Conservation (phyloP, 2,113 vertebrate genomes). For the Oncorhynchus masou region DNA sequence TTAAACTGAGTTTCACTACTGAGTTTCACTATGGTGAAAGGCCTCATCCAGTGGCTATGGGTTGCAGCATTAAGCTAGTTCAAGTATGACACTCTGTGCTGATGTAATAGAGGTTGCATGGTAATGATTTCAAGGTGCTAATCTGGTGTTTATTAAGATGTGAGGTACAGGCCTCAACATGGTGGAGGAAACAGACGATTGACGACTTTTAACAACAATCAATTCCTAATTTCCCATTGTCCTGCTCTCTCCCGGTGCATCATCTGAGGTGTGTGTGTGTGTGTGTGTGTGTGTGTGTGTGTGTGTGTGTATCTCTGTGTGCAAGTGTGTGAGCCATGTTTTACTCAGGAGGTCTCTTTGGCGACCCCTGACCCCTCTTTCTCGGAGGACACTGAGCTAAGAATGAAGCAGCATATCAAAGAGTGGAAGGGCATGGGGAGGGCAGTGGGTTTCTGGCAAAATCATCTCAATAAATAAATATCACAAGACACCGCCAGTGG, state of each 20-base stretch:
- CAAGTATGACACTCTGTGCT: conserved; percentile 11
- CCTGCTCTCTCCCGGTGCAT: conserved; percentile 40
- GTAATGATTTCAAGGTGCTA: conserved; percentile 59
- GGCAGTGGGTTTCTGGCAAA: conserved; percentile 75
- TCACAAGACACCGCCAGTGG: conserved; percentile 73
- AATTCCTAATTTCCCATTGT: conserved; percentile 47
- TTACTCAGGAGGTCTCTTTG: conserved; percentile 67
- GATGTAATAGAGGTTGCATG: conserved; percentile 17
- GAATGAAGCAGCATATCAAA: conserved; percentile 75
- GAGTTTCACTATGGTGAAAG: neutral
- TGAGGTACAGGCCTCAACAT: conserved; percentile 56
- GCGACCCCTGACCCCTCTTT: conserved; percentile 60
- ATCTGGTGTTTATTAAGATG: conserved; percentile 69
- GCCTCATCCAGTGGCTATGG: neutral
- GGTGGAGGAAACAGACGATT: conserved; percentile 69
- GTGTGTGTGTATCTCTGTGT: conserved; percentile 57
- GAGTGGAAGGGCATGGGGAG: conserved; percentile 61
- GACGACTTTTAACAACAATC: conserved; percentile 72
- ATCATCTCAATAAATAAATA: conserved; percentile 80
- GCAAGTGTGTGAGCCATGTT: conserved; percentile 58
- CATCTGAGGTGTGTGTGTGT: conserved; percentile 48
- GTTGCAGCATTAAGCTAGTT: neutral
- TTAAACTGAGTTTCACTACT: too few species aligned
- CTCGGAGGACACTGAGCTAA: conserved; percentile 69
- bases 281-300: conserved; percentile 31